Evolutionary conservation across 2,888 invertebrate genomes (phyloP), one percentile per base, ranked within the genome.

Genomic region (Hartigia nigra): DNA sequence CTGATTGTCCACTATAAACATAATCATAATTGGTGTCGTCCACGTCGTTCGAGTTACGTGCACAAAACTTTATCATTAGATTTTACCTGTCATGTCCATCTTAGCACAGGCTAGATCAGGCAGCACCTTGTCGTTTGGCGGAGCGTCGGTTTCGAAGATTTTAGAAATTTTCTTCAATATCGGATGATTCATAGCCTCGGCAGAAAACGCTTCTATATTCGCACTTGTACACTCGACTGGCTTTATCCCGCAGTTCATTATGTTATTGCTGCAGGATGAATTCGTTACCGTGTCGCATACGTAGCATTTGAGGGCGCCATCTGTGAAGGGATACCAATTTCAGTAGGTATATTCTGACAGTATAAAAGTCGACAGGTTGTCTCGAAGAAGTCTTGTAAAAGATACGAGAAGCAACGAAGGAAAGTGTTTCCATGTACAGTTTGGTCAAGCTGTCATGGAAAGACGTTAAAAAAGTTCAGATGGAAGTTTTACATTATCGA

Each of bases 241-340:
- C 74, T 37, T 12, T 55, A 55, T 23, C 9, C 0, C 72, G 69
- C 77, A 81, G 74, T 81, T 82, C 69, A 81, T 74, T 77, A 83
- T 80, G 85, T 70, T 34, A 87, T 74, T 14, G 83, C 75, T 4
- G 74, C 74, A 1, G 82, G 83, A 70, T 87, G 84, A n/a, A 84
- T 86, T 77, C 12, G 83, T 84, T n/a, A 81, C 1, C 0, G 86
- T 82, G 4, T 79, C 84, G 79, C 90, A 90, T 81, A 86, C 85
- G 83, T 89, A 90, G 82, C 90, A 90, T 39, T 84, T 87, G 39
- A 88, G 77, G 31, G 81, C 82, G n/a, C 86, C 87, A 70, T 85
- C 90, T 90, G 81, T 12, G 77, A 84, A 55, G 55, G 14, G 9
- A 69, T 14, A 34, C 4, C 31, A 76, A 70, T 5, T 23, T 55